Base-by-base conservation (phyloP, 1,140 invertebrate species). In the Caenorhabditis latens region DNA sequence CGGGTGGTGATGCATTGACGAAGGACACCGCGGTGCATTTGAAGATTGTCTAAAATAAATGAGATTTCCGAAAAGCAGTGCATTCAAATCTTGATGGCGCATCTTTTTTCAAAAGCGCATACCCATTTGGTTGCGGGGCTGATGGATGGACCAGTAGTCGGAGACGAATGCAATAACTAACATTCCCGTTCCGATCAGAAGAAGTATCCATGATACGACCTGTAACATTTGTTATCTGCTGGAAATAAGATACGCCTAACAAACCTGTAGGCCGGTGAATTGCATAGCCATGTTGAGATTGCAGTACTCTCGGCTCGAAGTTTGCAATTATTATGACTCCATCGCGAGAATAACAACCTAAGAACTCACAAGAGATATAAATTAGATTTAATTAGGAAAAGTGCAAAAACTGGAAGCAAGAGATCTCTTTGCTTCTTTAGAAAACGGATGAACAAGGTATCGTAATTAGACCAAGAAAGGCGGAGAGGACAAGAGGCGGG, bases 71-170 rank as follows among this genome's bases (percentile, higher is more conserved):
- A n/a, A 16, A 43, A 13, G 32, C 32, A 63, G 13, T 57, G 6
- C 61, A 84, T 43, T 42, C n/a, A 85, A 55, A 85, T 67, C 55
- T 50, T 32, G 21, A n/a, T 40, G 24, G 16, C 6, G 19, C 53
- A 55, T 43, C 11, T 71, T 5, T 75, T 50, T 53, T n/a, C 8
- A 14, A 21, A 19, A 84, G 32, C 3, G n/a, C 84, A 11, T 85
- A 85, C 84, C 84, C 43, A 85, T 53, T 42, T 53, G 48, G 55
- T 85, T 85, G 50, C 84, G 46, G 2, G 84, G 84, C 11, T 85
- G 67, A 75, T 85, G 84, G 16, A 63, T 50, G 24, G 84, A 85
- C 84, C 84, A 85, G 46, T 55, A 61, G 43, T 75, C 67, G 32
- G 84, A 85, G 13, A 85, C 46, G 42, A 85, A 57, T 7, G 84